Percentiles rank a stretch among this genome's conserved stretches.
Evolutionary conservation across 2,797 vertebrate genomes (phyloP).

Genomic region (Onychomys arenicola): DNA sequence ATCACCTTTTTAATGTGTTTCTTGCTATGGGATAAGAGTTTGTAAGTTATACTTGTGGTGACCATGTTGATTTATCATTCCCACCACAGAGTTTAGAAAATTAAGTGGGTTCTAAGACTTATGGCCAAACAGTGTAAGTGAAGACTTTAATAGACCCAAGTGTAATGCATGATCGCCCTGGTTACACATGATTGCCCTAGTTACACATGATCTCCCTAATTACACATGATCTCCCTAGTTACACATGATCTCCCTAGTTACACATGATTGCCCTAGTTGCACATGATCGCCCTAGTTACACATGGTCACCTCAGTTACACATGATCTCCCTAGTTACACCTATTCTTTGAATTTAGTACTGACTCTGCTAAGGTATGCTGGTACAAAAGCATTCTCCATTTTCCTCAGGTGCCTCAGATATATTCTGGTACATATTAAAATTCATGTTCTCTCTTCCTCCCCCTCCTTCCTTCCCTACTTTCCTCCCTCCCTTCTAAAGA

Average conservation of each 20-base stretch:
- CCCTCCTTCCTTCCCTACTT: not conserved
- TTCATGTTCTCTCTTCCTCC: not conserved
- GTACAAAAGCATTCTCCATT: conserved; percentile 30
- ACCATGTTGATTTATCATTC: conserved; percentile 12
- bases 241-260: not conserved
- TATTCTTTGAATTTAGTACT: conserved; percentile 19
- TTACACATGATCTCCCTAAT: not conserved
- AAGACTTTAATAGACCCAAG: not conserved
- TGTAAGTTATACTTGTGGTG: conserved; percentile 23
- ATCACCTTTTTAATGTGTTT: conserved; percentile 11
- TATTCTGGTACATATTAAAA: not conserved
- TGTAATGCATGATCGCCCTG: not conserved
- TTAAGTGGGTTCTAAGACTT: not conserved
- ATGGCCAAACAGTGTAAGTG: not conserved
- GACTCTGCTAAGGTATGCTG: conserved; percentile 18
- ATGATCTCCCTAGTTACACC: not conserved
- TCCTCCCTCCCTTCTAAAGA: conserved; percentile 22
- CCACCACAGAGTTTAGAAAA: not conserved
- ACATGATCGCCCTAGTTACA: no score
- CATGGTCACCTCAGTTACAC: no score
- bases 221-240: not conserved
- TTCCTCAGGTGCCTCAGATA: conserved; percentile 54
- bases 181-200: not conserved
- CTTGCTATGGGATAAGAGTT: conserved; percentile 6
- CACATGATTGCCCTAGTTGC: no score